Evolutionary conservation across 1,140 invertebrate genomes (phyloP).

Genomic region (Danaus melanippus): DNA sequence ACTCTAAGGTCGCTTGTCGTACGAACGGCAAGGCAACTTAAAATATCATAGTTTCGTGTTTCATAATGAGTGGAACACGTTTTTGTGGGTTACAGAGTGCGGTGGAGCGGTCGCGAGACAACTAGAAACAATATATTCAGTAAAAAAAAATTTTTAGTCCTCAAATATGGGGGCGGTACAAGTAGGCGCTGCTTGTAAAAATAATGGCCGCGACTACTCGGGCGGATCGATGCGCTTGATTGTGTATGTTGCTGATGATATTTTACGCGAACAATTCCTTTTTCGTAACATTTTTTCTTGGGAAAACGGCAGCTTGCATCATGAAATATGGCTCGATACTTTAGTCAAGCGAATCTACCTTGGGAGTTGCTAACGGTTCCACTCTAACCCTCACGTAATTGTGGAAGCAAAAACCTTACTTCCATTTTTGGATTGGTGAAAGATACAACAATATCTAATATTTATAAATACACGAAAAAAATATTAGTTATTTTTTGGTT

Average conservation of each 20-base stretch:
- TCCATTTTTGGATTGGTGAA: conserved; percentile 9
- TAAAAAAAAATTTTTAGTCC: conserved; percentile 9
- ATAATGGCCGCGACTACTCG: conserved; percentile 46
- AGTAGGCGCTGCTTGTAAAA: conserved; percentile 24
- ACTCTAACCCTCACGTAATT: conserved; percentile 7
- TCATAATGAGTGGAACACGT: conserved; percentile 68
- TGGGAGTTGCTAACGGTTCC: conserved; percentile 24
- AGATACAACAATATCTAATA: conserved; percentile 10
- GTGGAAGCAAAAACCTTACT: conserved; percentile 11
- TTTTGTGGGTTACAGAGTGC: conserved; percentile 42
- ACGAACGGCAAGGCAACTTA: conserved; percentile 43
- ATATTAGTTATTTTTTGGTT: too few species aligned
- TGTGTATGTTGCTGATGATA: conserved; percentile 47
- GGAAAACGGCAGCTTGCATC: conserved; percentile 21
- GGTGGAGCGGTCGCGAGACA: conserved; percentile 34
- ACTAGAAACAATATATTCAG: not conserved
- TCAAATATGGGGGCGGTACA: conserved; percentile 15
- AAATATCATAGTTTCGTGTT: conserved; percentile 68
- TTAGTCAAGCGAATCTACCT: conserved; percentile 30
- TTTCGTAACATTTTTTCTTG: conserved; percentile 35
- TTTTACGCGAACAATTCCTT: conserved; percentile 45
- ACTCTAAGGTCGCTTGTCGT: conserved; percentile 47
- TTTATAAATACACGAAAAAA: not conserved
- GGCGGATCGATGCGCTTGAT: conserved; percentile 53
- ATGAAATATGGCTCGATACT: conserved; percentile 34